Evolutionary conservation across 2,888 invertebrate genomes (phyloP).

Genomic region (Lordiphosa andalusiaca): DNA sequence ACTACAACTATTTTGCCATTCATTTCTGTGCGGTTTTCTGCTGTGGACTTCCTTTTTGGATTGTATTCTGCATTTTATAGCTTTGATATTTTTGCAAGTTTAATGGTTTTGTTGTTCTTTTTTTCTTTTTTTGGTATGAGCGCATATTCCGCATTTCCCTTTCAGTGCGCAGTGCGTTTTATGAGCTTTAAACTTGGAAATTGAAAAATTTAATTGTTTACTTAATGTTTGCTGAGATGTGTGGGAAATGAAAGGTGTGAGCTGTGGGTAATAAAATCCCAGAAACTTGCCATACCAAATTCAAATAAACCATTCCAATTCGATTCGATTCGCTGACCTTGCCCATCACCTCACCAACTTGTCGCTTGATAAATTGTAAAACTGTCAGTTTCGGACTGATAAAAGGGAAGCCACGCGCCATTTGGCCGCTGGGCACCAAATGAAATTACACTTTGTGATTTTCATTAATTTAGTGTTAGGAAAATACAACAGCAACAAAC

Average conservation of each 20-base stretch:
- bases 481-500: constrained; percentile 35
- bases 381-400: constrained; percentile 61
- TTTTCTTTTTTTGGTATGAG: constrained; percentile 24
- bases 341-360: constrained; percentile 35
- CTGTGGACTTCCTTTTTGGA: constrained; percentile 10
- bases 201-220: constrained; percentile 52
- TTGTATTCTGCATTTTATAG: constrained; percentile 45
- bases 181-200: constrained; percentile 44
- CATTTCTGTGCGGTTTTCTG: constrained; percentile 2
- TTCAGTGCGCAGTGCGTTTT: constrained; percentile 34
- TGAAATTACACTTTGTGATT: constrained; percentile 72
- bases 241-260: constrained; percentile 17
- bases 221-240: constrained; percentile 24
- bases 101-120: constrained; percentile 1
- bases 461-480: constrained; percentile 70
- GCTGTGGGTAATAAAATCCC: not conserved
- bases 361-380: constrained; percentile 64
- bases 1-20: constrained; percentile 11
- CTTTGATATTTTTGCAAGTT: constrained; percentile 28
- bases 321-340: constrained; percentile 29
- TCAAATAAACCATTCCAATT: constrained; percentile 35
- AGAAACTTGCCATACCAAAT: constrained; percentile 27
- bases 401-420: constrained; percentile 50
- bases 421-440: constrained; percentile 36
- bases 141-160: constrained; percentile 10